Conservation (phyloP, 2,113 vertebrate species). For the Odocoileus hemionus region DNA sequence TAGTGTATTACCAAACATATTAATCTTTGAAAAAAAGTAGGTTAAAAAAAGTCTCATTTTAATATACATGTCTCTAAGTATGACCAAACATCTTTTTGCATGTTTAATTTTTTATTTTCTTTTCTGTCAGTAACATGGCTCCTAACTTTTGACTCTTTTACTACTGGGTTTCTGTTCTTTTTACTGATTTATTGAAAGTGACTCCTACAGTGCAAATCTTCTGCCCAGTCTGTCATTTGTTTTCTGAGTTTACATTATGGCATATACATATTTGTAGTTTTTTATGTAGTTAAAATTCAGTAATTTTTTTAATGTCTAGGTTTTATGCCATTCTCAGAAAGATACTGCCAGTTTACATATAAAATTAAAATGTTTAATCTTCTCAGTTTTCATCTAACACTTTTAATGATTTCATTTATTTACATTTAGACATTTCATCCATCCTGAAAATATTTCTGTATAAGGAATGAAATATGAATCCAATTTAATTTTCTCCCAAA, state of each 20-base stretch:
- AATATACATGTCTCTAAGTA: neutral
- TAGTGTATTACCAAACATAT: neutral
- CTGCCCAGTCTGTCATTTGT: neutral
- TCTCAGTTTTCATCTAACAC: neutral
- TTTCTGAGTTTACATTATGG: neutral
- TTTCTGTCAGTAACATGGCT: neutral
- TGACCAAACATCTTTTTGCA: neutral
- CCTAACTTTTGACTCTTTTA: neutral
- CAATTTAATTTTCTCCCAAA: neutral
- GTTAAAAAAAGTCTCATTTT: neutral
- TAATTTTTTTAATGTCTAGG: neutral
- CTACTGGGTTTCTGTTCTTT: neutral
- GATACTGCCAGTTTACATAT: neutral
- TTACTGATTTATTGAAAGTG: neutral
- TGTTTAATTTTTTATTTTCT: neutral
- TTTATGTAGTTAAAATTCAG: neutral
- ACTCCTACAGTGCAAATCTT: neutral
- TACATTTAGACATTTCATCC: neutral
- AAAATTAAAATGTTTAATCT: neutral
- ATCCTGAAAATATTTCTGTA: neutral
- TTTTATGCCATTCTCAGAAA: neutral
- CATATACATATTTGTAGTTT: neutral
- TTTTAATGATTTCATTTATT: neutral
- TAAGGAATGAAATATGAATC: neutral
- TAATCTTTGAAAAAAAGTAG: neutral